Percentiles rank a stretch among this genome's conserved stretches.
Evolutionary conservation across 2,888 invertebrate species (phyloP).

Genomic region (Drosophila longiperda): DNA sequence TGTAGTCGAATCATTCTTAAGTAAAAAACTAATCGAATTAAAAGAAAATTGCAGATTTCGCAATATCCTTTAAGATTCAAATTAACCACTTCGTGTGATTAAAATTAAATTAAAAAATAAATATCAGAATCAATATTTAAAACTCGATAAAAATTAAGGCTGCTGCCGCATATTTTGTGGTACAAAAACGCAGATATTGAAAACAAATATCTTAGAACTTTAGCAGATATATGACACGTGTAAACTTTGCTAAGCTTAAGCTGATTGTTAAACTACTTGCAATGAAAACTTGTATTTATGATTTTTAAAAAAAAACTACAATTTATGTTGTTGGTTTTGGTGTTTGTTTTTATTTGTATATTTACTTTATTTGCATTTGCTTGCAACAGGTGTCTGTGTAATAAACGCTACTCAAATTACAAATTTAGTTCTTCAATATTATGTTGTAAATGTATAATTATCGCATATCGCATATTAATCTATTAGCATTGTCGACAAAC

Average conservation of each 20-base stretch:
- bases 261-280: constrained; percentile 9
- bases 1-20: neutral
- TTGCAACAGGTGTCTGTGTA: constrained; percentile 78
- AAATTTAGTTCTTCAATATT: constrained; percentile 43
- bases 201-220: neutral
- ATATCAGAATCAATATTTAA: neutral
- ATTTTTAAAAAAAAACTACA: constrained; percentile 5
- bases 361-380: constrained; percentile 69
- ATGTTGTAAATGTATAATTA: constrained; percentile 33
- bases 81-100: neutral
- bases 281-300: constrained; percentile 24
- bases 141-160: neutral
- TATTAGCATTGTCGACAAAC: constrained; percentile 47
- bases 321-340: constrained; percentile 17
- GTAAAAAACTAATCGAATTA: neutral
- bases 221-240: neutral
- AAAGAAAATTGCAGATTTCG: neutral
- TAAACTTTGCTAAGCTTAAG: constrained; percentile 14
- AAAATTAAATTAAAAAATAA: neutral
- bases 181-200: neutral
- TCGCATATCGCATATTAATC: constrained; percentile 36
- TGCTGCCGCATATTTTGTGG: too few species aligned
- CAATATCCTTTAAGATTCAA: neutral
- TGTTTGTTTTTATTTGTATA: constrained; percentile 38
- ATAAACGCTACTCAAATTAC: constrained; percentile 62